A percentile compares a stretch with the other conserved stretches of the same genome.
Evolutionary conservation across 2,113 vertebrate genomes (phyloP).

Genomic region (Pardalotus punctatus): DNA sequence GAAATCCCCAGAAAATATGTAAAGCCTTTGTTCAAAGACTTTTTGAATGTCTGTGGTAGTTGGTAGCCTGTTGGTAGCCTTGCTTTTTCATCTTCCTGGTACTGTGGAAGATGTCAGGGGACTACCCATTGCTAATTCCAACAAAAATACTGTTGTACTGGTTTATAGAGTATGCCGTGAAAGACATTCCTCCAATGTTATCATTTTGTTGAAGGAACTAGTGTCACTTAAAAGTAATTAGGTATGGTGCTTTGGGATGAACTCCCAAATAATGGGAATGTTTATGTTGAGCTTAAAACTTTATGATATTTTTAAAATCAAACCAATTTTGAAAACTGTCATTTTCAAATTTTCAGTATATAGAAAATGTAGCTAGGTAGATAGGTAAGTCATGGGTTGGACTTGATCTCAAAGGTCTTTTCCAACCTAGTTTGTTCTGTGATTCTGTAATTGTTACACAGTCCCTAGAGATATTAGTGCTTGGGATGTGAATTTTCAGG

Average conservation of each 20-base stretch:
- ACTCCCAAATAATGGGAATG: background rate
- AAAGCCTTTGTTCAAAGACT: background rate
- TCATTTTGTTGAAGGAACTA: background rate
- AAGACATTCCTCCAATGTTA: background rate
- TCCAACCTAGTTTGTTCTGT: too few species aligned
- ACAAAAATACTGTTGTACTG: rapidly evolving
- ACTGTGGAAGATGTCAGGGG: background rate
- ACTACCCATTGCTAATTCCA: background rate
- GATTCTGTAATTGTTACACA: background rate
- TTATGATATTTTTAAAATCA: background rate
- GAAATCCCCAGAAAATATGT: background rate
- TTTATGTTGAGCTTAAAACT: background rate
- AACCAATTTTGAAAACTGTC: background rate
- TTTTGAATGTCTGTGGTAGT: background rate
- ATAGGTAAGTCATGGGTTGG: background rate
- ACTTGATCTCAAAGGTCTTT: too few species aligned
- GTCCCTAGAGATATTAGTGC: background rate
- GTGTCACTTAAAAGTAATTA: background rate
- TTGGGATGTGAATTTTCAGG: background rate
- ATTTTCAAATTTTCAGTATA: background rate
- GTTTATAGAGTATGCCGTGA: background rate
- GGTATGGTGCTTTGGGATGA: background rate
- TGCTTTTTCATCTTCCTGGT: background rate
- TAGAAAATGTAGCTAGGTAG: background rate
- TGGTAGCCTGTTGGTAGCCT: background rate